Percentiles rank a stretch among this genome's conserved stretches.
These are phyloP conservation scores for Gallinago stenura DNA, from an alignment of 2,797 vertebrate genomes.

Conservation along the genomic window DNA sequence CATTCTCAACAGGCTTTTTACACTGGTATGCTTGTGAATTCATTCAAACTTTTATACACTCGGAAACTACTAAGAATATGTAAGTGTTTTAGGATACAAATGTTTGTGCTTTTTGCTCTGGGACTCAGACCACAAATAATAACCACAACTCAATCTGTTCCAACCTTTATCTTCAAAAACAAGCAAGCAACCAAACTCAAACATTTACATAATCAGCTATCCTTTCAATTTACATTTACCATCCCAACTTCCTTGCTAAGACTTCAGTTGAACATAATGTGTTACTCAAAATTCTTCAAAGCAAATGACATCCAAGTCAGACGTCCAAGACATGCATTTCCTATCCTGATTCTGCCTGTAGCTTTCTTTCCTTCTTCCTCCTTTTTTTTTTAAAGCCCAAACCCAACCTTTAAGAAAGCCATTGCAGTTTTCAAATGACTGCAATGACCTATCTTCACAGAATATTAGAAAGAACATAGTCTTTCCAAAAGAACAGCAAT, in stretches of 20 bases:
- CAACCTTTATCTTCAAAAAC: conserved; percentile 50
- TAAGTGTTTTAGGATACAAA: background rate
- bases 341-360: background rate
- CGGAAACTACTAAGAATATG: background rate
- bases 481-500: background rate
- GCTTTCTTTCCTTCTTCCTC: background rate
- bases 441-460: background rate
- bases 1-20: background rate
- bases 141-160: conserved; percentile 30
- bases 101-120: background rate
- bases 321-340: background rate
- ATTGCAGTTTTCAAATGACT: background rate
- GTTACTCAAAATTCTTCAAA: background rate
- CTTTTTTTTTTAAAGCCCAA: background rate
- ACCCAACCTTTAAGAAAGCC: background rate
- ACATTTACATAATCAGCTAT: conserved; percentile 6
- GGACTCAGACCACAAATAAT: conserved; percentile 15
- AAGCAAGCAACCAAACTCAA: conserved; percentile 28
- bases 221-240: conserved; percentile 20
- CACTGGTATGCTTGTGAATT: background rate
- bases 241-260: background rate
- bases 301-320: background rate
- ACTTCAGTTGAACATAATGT: background rate
- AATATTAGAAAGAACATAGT: background rate
- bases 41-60: background rate